phyloP scores from a whole-genome alignment of 92 coral and sea anemone genomes.

The Desmophyllum pertusum region DNA sequence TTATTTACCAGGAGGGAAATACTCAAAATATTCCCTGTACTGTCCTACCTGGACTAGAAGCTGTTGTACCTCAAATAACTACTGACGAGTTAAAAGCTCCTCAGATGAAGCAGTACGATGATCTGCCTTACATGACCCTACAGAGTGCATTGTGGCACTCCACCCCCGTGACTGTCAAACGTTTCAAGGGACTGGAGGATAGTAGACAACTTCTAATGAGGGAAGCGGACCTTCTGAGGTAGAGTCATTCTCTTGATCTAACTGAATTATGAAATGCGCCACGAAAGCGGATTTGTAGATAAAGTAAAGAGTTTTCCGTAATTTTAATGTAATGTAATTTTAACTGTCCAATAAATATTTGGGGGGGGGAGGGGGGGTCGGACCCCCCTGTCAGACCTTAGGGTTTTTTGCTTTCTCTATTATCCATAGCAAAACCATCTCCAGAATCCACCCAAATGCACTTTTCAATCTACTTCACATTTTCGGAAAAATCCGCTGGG shows the following conservation, averaged over 20 bases:
- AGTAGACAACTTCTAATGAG: constrained; percentile 16
- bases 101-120: not conserved
- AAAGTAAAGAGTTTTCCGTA: too few relatives aligned
- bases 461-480: too few relatives aligned
- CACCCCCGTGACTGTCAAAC: constrained; percentile 71
- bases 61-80: constrained; percentile 15
- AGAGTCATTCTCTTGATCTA: not conserved
- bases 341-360: too few relatives aligned
- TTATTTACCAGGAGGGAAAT: not conserved
- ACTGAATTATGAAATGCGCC: too few relatives aligned
- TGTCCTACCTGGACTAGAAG: not conserved
- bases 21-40: not conserved
- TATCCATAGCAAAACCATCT: too few relatives aligned
- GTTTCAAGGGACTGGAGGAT: constrained; percentile 15
- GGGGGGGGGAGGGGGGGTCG: too few relatives aligned
- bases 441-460: too few relatives aligned
- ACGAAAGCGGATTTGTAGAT: too few relatives aligned
- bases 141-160: constrained; percentile 63
- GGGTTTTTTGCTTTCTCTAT: too few relatives aligned
- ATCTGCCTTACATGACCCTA: constrained; percentile 61
- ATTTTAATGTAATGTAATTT: too few relatives aligned
- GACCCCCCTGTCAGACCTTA: too few relatives aligned
- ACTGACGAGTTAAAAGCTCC: constrained; percentile 18
- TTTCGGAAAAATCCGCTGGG: too few relatives aligned
- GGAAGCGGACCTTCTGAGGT: constrained; percentile 74